phyloP scores from a whole-genome alignment of 92 coral and sea anemone species.

The Epizoanthus illoricatus region DNA sequence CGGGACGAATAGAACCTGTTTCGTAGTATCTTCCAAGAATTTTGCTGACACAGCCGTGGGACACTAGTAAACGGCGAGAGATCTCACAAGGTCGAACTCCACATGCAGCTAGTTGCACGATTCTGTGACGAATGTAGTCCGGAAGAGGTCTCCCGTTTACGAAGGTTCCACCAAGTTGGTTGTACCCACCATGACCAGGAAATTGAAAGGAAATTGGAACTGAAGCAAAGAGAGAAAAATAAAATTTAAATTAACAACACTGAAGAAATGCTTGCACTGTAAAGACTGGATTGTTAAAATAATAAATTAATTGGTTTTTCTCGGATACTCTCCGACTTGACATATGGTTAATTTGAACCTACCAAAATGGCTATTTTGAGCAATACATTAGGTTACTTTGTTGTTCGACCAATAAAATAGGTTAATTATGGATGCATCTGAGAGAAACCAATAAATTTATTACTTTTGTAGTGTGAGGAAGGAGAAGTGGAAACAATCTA shows the following conservation, averaged over 20 bases:
- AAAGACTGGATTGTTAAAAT: neutral
- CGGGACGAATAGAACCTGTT: constrained; percentile 96
- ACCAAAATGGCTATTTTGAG: no score
- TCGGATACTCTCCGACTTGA: no score
- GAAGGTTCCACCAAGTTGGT: constrained; percentile 91
- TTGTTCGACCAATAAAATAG: no score
- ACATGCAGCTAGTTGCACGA: constrained; percentile 92
- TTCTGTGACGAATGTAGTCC: constrained; percentile 96
- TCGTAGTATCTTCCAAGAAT: constrained; percentile 92
- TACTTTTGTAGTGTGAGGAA: no score
- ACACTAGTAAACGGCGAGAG: constrained; percentile 85
- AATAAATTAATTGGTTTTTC: neutral
- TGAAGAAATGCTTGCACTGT: neutral
- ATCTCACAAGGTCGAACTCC: constrained; percentile 98
- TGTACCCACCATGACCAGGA: constrained; percentile 86
- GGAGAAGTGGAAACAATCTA: no score
- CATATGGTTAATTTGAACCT: no score
- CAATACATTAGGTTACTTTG: no score
- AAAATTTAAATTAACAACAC: neutral
- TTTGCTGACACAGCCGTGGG: constrained; percentile 97
- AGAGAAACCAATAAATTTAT: no score
- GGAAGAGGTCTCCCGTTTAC: constrained; percentile 97
- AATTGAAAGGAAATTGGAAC: constrained; percentile 79
- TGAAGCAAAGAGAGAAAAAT: constrained; percentile 31
- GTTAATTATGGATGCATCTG: no score